Evolutionary conservation across 2,888 invertebrate species (phyloP).

Genomic region (Griposia aprilina): DNA sequence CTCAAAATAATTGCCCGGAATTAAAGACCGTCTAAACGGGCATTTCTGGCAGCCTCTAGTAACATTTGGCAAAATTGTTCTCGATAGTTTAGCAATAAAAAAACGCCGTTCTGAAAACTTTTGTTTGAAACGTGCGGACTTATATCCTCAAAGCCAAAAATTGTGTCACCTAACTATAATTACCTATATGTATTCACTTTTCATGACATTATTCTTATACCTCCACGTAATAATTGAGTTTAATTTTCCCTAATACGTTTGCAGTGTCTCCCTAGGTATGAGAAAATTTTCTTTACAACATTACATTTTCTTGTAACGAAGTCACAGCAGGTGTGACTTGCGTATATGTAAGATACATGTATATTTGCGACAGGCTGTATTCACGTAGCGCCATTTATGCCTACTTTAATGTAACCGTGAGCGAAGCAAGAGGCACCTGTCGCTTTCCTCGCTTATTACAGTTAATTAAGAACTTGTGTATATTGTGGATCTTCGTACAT

Average conservation of each 20-base stretch:
- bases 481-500: background rate
- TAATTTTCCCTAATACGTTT: background rate
- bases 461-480: slow-evolving; percentile 51
- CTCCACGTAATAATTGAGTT: background rate
- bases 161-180: background rate
- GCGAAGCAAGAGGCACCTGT: slow-evolving; percentile 30
- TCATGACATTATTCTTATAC: background rate
- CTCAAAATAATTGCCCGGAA: slow-evolving; percentile 8
- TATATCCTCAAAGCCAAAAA: background rate
- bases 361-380: slow-evolving; percentile 19
- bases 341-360: slow-evolving; percentile 19
- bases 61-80: slow-evolving; percentile 20
- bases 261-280: no score
- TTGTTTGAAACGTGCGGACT: background rate
- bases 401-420: slow-evolving; percentile 23
- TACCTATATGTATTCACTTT: background rate
- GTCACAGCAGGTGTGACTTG: slow-evolving; percentile 27
- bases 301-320: slow-evolving; percentile 38
- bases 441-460: slow-evolving; percentile 40
- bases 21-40: slow-evolving; percentile 27
- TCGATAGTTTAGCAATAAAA: slow-evolving; percentile 8
- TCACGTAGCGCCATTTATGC: slow-evolving; percentile 20
- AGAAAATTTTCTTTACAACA: slow-evolving; percentile 8
- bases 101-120: slow-evolving; percentile 1
- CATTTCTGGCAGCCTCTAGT: slow-evolving; percentile 26